Percentiles rank a stretch among this genome's conserved stretches.
Evolutionary conservation across 1,140 invertebrate species (phyloP).

Genomic region (Tribolium castaneum): DNA sequence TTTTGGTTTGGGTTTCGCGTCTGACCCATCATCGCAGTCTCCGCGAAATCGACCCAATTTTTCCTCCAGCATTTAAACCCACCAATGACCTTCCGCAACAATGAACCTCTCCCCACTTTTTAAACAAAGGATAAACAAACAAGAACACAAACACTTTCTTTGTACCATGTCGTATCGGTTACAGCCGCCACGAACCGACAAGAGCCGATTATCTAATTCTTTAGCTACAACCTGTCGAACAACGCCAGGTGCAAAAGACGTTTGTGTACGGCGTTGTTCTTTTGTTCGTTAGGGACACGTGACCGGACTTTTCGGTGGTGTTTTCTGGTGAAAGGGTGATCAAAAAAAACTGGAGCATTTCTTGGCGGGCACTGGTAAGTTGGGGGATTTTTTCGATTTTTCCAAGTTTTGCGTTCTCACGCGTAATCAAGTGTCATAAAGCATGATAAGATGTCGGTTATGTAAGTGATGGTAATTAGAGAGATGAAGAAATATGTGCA

Average conservation of each 20-base stretch:
- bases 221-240: constrained; percentile 45
- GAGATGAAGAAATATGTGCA: neutral
- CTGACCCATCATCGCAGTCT: constrained; percentile 12
- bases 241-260: constrained; percentile 54
- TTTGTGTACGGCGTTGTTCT: constrained; percentile 37
- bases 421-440: neutral
- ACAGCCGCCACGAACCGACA: constrained; percentile 24
- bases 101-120: neutral
- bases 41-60: neutral
- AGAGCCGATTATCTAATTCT: constrained; percentile 17
- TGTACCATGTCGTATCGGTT: constrained; percentile 10
- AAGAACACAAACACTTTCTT: constrained; percentile 28
- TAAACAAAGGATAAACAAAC: constrained; percentile 14
- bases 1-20: too few species aligned
- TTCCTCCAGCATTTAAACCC: neutral
- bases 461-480: neutral
- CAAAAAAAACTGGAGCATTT: constrained; percentile 55
- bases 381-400: neutral
- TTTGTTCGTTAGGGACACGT: constrained; percentile 45
- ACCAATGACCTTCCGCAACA: constrained; percentile 22
- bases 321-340: constrained; percentile 5
- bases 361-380: constrained; percentile 51
- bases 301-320: constrained; percentile 19
- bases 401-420: too few species aligned
- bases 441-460: neutral